Evolutionary conservation across 2,797 vertebrate species (phyloP), one percentile per base, ranked within the genome.

Genomic region (Aphelocoma californica): DNA sequence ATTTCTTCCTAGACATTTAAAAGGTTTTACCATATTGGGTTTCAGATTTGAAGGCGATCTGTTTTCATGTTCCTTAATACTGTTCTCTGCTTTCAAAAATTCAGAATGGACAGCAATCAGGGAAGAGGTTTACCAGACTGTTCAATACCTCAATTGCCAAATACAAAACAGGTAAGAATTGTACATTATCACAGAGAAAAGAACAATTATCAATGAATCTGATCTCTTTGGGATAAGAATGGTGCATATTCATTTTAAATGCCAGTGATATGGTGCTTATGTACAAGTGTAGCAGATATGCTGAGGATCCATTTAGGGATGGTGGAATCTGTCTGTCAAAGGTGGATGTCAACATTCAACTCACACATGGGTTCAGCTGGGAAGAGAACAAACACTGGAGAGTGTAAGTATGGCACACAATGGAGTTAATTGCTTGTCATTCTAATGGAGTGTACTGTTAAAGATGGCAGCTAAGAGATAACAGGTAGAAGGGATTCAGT

Each of bases 61-160:
- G 6, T 21, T 85, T 47, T 70, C 32, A 40, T 2, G 1, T 38
- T 87, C 69, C 56, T 77, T 79, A 69, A 61, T 36, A 62, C 8
- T 60, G n/a, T 47, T 83, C 36, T 75, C 51, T 77, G 62, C 11
- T 72, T 88, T 91, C 48, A 61, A 21, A 92, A 91, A 36, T 77
- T 86, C 40, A 60, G 40, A 79, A 86, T 38, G 32, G 24, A 62
- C 14, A 81, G 21, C 36, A 87, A 18, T 66, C 23, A 40, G n/a
- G 19, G 42, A 95, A 72, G 10, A 3, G 2, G 1, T 70, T 88
- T 74, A 45, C 12, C 34, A 78, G 31, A 32, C 8, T 38, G 15
- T 72, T 84, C 29, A 65, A 56, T 42, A 57, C 1, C 23, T 62
- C n/a, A 82, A 6, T 21, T 66, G 77, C 9, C 18, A 73, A 62